phyloP scores from a whole-genome alignment of 2,113 vertebrate species.

The Cranoglanis bouderius region DNA sequence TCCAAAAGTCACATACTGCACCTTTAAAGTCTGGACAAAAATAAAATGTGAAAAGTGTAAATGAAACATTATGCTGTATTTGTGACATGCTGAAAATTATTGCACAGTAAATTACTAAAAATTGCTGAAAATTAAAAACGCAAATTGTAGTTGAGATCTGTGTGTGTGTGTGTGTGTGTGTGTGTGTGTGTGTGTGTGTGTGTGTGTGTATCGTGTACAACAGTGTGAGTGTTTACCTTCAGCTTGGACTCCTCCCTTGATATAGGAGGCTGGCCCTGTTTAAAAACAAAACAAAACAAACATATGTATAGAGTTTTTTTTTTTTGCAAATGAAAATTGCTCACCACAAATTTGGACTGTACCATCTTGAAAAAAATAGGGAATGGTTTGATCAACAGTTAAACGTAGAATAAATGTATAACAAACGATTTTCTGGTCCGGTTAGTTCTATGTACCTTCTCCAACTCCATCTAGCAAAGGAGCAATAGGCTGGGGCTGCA shows the following conservation, averaged over 20 bases:
- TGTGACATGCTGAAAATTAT: neutral
- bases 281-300: neutral
- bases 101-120: neutral
- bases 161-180: neutral
- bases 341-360: neutral
- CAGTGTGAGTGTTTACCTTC: constrained; percentile 63
- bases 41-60: neutral
- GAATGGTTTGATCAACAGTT: neutral
- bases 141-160: neutral
- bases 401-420: neutral
- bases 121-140: neutral
- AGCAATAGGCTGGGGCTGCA: constrained; percentile 43
- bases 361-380: neutral
- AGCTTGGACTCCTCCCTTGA: constrained; percentile 66
- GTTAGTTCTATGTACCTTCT: neutral
- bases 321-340: neutral
- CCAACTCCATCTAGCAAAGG: constrained; percentile 35
- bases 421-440: neutral
- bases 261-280: constrained; percentile 65
- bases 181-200: neutral
- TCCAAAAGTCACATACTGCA: neutral
- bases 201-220: neutral
- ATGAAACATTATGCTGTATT: neutral
- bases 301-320: neutral
- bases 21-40: neutral